Percentiles rank a stretch among this genome's conserved stretches.
These are phyloP conservation scores for Periophthalmus magnuspinnatus DNA, from an alignment of 2,797 vertebrate species.

Conservation along the genomic window DNA sequence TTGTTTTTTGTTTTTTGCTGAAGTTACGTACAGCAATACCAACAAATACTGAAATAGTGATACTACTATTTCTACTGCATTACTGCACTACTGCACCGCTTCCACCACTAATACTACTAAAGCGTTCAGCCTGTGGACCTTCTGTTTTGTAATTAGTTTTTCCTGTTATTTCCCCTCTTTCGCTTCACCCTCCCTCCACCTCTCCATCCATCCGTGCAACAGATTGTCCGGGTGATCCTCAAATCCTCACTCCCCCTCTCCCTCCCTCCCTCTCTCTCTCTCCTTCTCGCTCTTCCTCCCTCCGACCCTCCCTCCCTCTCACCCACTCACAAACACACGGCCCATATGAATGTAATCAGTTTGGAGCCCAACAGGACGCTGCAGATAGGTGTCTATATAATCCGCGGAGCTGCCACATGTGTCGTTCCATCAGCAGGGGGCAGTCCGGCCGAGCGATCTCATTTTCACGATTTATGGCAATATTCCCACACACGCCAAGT, in stretches of 20 bases:
- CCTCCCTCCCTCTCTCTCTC: constrained; percentile 11
- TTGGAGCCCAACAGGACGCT: constrained; percentile 37
- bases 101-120: neutral
- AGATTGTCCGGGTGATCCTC: constrained; percentile 68
- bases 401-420: constrained; percentile 29
- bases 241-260: constrained; percentile 69
- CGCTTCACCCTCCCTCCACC: constrained; percentile 21
- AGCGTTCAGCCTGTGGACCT: constrained; percentile 41
- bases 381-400: constrained; percentile 60
- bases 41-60: neutral
- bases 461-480: constrained; percentile 9
- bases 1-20: no score
- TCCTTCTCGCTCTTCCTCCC: neutral
- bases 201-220: constrained; percentile 56
- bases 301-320: no score
- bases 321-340: constrained; percentile 15
- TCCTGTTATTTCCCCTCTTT: constrained; percentile 52
- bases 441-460: neutral
- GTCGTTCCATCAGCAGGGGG: constrained; percentile 21
- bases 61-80: neutral
- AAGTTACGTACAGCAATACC: no score
- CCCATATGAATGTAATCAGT: constrained; percentile 67
- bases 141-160: constrained; percentile 75
- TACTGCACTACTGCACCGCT: neutral
- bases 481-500: neutral